Conservation (phyloP, 37 sponge, comb jelly and placozoan genomes). For the Halisarca cf. caerulea region DNA sequence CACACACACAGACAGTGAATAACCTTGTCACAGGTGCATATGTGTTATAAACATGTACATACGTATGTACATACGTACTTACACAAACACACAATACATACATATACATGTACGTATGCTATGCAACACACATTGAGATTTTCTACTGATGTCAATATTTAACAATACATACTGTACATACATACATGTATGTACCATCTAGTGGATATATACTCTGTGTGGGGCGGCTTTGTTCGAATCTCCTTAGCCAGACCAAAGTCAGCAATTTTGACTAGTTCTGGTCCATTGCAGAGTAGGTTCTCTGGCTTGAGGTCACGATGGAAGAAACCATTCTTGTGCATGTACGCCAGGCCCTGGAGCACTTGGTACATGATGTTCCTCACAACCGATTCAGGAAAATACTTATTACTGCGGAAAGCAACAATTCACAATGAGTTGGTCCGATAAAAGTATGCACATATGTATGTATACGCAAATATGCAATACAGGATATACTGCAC, state of each 20-base stretch:
- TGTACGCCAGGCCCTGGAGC: conserved; percentile 87
- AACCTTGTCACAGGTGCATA: not conserved
- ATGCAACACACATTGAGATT: no score
- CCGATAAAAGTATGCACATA: no score
- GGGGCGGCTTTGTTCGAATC: conserved; percentile 93
- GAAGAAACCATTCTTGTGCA: conserved; percentile 96
- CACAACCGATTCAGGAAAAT: conserved; percentile 82
- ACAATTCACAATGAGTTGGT: no score
- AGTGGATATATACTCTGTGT: conserved; percentile 97
- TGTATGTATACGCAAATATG: no score
- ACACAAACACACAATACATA: not conserved
- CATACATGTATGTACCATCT: conserved; percentile 63
- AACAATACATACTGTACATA: not conserved
- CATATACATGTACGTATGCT: not conserved
- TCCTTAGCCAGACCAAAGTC: conserved; percentile 98
- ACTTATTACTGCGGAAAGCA: conserved; percentile 56
- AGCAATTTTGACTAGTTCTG: conserved; percentile 94
- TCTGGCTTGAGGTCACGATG: conserved; percentile 99
- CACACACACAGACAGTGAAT: not conserved
- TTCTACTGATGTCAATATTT: no score
- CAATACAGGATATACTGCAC: no score
- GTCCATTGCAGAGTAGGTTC: conserved; percentile 94
- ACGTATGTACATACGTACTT: not conserved
- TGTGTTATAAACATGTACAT: not conserved
- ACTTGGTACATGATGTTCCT: conserved; percentile 93